Evolutionary conservation across 1,140 invertebrate genomes (phyloP).

Genomic region (Penaeus vannamei): DNA sequence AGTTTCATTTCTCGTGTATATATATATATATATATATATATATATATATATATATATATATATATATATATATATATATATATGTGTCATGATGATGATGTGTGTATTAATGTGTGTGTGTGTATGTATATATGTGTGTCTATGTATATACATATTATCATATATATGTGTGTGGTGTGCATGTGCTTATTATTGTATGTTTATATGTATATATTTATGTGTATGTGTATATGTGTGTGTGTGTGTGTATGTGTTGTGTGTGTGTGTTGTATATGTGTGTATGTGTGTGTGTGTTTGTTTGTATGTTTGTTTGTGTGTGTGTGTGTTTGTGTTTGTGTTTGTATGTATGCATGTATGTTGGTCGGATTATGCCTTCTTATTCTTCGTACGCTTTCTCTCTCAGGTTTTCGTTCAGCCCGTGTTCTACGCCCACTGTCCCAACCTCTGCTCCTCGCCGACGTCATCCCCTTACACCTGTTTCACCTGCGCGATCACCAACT

Average conservation of each 20-base stretch:
- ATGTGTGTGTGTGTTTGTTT: not conserved
- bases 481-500: no score
- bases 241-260: not conserved
- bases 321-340: not conserved
- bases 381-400: no score
- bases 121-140: not conserved
- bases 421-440: no score
- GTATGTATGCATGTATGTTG: not conserved
- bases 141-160: not conserved
- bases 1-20: no score
- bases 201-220: not conserved
- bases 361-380: no score
- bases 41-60: conserved; percentile 2
- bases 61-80: not conserved
- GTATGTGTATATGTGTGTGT: not conserved
- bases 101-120: not conserved
- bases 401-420: no score
- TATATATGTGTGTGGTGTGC: not conserved
- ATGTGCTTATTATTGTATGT: not conserved
- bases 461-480: no score
- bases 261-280: not conserved
- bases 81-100: not conserved
- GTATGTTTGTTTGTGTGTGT: not conserved
- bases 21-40: not conserved
- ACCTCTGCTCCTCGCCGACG: no score